phyloP scores from a whole-genome alignment of 2,888 invertebrate genomes.

The Lithophane ornitopus region DNA sequence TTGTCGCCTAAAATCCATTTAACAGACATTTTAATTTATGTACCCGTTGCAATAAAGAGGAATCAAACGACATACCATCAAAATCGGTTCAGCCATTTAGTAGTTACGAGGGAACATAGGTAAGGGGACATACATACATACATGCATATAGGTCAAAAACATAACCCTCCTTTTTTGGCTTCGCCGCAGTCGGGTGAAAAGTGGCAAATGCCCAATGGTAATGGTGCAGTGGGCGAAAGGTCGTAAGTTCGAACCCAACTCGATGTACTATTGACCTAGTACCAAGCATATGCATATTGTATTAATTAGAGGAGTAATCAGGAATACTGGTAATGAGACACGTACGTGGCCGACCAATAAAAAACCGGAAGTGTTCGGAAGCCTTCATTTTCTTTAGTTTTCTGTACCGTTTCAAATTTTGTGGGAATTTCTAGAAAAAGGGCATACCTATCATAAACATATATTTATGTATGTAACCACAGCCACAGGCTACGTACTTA shows the following conservation, averaged over 20 bases:
- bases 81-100: too few species aligned
- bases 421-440: constrained; percentile 17
- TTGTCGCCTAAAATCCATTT: too few species aligned
- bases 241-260: constrained; percentile 25
- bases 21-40: too few species aligned
- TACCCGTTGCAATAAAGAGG: too few species aligned
- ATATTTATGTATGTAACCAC: constrained; percentile 14
- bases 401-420: constrained; percentile 3
- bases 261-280: constrained; percentile 1
- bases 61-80: too few species aligned
- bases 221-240: not conserved
- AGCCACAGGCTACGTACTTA: constrained; percentile 29
- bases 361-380: not conserved
- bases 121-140: too few species aligned
- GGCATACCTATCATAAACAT: constrained; percentile 12
- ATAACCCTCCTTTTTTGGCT: too few species aligned
- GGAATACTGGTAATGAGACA: not conserved
- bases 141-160: too few species aligned
- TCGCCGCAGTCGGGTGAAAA: not conserved
- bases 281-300: not conserved
- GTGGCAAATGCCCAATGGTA: not conserved
- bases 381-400: not conserved
- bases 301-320: not conserved
- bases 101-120: too few species aligned
- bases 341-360: not conserved